phyloP scores from a whole-genome alignment of 2,113 vertebrate genomes.

The Epinephelus lanceolatus region DNA sequence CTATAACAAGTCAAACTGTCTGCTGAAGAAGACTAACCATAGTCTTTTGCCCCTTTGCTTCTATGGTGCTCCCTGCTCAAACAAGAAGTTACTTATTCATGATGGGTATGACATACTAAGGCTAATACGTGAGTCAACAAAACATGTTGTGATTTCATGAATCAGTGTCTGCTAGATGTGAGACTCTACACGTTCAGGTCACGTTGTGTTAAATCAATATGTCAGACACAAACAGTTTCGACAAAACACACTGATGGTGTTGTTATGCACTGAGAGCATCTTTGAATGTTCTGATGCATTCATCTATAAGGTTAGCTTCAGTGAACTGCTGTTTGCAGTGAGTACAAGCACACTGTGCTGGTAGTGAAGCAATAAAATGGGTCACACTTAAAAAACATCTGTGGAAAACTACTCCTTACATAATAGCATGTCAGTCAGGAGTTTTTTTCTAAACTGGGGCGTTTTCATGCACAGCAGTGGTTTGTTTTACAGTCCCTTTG shows the following conservation, averaged over 20 bases:
- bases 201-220: slow-evolving; percentile 47
- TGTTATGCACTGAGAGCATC: neutral
- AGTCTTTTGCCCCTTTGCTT: neutral
- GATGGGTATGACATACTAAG: neutral
- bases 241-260: neutral
- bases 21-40: neutral
- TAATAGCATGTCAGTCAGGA: neutral
- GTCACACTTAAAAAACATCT: slow-evolving; percentile 1
- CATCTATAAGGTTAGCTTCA: neutral
- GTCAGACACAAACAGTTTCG: neutral
- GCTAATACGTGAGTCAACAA: neutral
- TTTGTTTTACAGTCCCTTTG: neutral
- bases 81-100: slow-evolving; percentile 49
- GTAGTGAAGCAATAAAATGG: neutral
- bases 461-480: neutral
- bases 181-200: neutral
- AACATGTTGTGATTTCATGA: slow-evolving; percentile 41
- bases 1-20: neutral
- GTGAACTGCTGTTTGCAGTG: neutral
- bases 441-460: neutral
- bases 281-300: too few relatives aligned
- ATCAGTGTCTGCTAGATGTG: neutral
- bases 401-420: slow-evolving; percentile 25
- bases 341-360: neutral
- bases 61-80: neutral